Conservation (phyloP, 2,797 vertebrate genomes). For the Acipenser transmontanus region DNA sequence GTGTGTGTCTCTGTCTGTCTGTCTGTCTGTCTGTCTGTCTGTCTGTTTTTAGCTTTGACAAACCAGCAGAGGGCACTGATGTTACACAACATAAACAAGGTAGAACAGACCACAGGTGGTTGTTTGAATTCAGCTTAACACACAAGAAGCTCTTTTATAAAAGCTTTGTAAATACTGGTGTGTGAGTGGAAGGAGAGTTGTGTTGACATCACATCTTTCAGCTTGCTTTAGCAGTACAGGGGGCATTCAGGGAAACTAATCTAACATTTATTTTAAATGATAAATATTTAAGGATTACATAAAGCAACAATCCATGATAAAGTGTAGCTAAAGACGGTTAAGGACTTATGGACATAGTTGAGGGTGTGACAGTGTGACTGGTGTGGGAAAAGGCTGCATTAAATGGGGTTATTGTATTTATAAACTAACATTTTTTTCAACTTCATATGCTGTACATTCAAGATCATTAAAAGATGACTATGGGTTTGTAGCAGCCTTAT, state of each 20-base stretch:
- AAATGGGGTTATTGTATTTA: no score
- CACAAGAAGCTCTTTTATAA: not conserved
- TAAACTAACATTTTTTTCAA: not conserved
- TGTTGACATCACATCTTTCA: not conserved
- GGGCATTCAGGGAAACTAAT: not conserved
- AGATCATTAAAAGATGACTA: not conserved
- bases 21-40: no score
- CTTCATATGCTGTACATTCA: not conserved
- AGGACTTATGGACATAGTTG: no score
- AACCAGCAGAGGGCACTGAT: conserved; percentile 46
- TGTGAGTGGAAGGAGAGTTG: not conserved
- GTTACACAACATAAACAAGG: conserved; percentile 63
- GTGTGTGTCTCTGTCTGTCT: no score
- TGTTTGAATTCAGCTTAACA: not conserved
- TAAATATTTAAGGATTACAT: no score
- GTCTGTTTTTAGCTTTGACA: conserved; percentile 40
- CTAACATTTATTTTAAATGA: no score
- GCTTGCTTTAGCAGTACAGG: not conserved
- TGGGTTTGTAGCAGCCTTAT: not conserved
- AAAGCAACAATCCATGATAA: no score
- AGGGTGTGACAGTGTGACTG: no score
- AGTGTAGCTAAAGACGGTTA: no score
- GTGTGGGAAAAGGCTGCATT: no score
- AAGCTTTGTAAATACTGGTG: not conserved
- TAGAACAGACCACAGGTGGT: conserved; percentile 20